phyloP scores from a whole-genome alignment of 2,113 vertebrate species.

The Andinoacara biseriatus region DNA sequence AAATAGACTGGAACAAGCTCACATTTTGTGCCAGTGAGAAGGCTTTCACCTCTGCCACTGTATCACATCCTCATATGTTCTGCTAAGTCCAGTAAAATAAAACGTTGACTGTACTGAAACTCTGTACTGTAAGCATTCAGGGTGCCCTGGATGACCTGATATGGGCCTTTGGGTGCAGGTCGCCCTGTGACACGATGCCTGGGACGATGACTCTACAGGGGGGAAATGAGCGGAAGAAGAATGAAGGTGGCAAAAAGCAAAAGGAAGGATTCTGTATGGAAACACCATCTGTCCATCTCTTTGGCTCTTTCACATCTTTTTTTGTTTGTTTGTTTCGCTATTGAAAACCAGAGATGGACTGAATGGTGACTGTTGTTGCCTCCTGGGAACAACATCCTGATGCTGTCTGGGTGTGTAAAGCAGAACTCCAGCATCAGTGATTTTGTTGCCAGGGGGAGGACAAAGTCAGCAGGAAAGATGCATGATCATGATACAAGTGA shows the following conservation, averaged over 20 bases:
- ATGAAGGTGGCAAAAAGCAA: not conserved
- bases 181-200: not conserved
- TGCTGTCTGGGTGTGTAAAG: conserved; percentile 87
- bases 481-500: not conserved
- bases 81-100: conserved; percentile 68
- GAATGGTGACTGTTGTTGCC: conserved; percentile 68
- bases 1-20: conserved; percentile 38
- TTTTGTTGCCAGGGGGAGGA: conserved; percentile 90
- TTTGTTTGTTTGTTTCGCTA: not conserved
- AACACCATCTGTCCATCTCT: conserved; percentile 72
- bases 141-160: conserved; percentile 44
- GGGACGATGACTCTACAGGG: not conserved
- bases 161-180: not conserved
- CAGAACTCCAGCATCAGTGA: conserved; percentile 95
- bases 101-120: conserved; percentile 55
- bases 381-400: conserved; percentile 90
- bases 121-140: conserved; percentile 24
- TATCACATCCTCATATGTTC: conserved; percentile 51
- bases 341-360: conserved; percentile 57
- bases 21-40: conserved; percentile 50
- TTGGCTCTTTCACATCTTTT: not conserved
- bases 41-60: conserved; percentile 27
- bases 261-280: conserved; percentile 24
- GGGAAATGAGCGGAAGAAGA: not conserved
- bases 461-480: conserved; percentile 59